Evolutionary conservation across 2,888 invertebrate genomes (phyloP), one percentile per base, ranked within the genome.

Genomic region (Tenthredo amoena): DNA sequence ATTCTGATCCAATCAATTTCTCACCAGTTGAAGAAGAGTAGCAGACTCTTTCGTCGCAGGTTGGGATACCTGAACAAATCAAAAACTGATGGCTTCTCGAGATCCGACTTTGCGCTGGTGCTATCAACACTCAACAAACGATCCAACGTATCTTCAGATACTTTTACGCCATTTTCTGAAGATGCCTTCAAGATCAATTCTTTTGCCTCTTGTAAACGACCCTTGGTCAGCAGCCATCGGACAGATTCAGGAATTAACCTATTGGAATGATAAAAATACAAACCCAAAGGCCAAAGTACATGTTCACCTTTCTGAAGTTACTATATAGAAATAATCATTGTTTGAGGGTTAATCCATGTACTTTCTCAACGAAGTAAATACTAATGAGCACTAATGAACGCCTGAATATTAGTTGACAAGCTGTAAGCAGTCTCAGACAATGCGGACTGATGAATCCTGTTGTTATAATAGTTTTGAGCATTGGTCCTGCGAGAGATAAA

Each of bases 21-120:
- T 92, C 94, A 96, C 97, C 97, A 97, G 91, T 96, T 96, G 91
- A 96, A 96, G 93, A 97, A 96, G 87, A 97, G 95, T 84, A 96
- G 94, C n/a, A 96, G 91, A 55, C 96, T 95, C 90, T 96, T 96
- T 87, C 94, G 95, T 86, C 96, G 94, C 72, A 97, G 94, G 90
- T 96, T 96, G 0, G 96, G 95, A 92, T 96, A 95, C 86, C 94
- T 94, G 87, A 96, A 95, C 15, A 96, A 93, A 91, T 96, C 96
- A 65, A 96, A 94, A 0, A 96, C 92, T 0, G 95, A 94, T 0
- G 95, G 94, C 87, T 94, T 93, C 86, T 92, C 93, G 65, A 90
- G 91, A 77, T 91, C 92, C 4, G 92, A 91, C 0, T 88, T 90
- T 89, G 72, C 91, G 91, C 12, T 91, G n/a, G 92, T 93, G 68